These are phyloP conservation scores for Willisornis vidua DNA, from an alignment of 2,113 vertebrate species.

Conservation along the genomic window DNA sequence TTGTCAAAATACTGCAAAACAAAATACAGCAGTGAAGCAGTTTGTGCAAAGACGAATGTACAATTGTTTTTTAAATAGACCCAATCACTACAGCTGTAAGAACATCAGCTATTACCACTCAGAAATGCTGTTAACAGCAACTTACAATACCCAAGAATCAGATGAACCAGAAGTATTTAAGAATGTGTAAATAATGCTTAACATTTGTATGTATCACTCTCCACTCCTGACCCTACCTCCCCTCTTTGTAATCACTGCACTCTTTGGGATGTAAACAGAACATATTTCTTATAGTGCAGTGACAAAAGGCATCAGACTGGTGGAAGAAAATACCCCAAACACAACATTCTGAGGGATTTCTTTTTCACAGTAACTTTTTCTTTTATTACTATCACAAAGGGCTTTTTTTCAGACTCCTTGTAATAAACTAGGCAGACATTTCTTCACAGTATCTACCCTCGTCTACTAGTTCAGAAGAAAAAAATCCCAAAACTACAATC, in stretches of 20 bases:
- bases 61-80: neutral
- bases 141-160: neutral
- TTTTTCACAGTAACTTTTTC: neutral
- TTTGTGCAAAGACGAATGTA: neutral
- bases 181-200: neutral
- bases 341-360: neutral
- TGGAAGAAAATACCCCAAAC: neutral
- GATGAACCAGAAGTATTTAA: neutral
- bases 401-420: neutral
- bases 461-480: neutral
- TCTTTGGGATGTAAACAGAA: neutral
- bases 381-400: neutral
- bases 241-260: neutral
- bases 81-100: neutral
- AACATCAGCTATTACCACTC: neutral
- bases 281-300: neutral
- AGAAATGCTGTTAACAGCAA: neutral
- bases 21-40: neutral
- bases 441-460: neutral
- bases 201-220: neutral
- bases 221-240: too few species aligned
- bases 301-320: neutral
- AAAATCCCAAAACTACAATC: neutral
- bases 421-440: neutral
- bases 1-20: conserved; percentile 89